Base-by-base conservation (phyloP, 2,888 invertebrate species). In the Coelogynopora nodosa region DNA sequence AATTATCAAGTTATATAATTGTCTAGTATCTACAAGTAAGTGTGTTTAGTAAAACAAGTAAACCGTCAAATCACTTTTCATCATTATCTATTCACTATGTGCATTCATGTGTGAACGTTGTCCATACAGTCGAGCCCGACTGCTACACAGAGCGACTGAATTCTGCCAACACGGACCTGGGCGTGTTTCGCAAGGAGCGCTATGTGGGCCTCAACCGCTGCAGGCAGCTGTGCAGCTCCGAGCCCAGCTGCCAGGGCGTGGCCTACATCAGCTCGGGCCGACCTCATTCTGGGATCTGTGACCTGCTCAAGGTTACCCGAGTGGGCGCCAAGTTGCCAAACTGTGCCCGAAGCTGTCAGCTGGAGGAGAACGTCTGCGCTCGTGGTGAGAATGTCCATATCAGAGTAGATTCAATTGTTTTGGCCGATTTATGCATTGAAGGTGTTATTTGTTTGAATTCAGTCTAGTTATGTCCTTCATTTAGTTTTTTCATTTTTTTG, bases 131-230 rank as follows among this genome's bases (percentile, higher is more conserved):
- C 27, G 74, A 74, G 23, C 74, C 74, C 27, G 27, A 74, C 5
- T 74, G 74, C 74, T 74, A 23, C 74, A 5, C 5, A 23, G 74
- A 74, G 23, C 2, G 2, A 13, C 2, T 26, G 2, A n/a, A n/a
- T n/a, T 2, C 10, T 23, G 18, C 74, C 23, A 74, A 74, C 74
- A 74, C 5, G 74, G 74, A 74, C 2, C 74, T 74, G 18, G 74
- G 74, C 23, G 74, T 74, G 74, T 74, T 74, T 74, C 74, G 74
- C 74, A 74, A 74, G 74, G 74, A 74, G 74, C 74, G 74, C 74
- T 74, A 74, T 74, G 74, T 74, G 23, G 74, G 74, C 5, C 74
- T 74, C 10, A 74, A 74, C 23, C 74, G 74, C 10, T 74, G 74
- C 74, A 10, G 74, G 23, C 74, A 74, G 23, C 27, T 74, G 74